A percentile compares a stretch with the other conserved stretches of the same genome.
phyloP scores from a whole-genome alignment of 2,797 vertebrate genomes.

The Potorous gilbertii region DNA sequence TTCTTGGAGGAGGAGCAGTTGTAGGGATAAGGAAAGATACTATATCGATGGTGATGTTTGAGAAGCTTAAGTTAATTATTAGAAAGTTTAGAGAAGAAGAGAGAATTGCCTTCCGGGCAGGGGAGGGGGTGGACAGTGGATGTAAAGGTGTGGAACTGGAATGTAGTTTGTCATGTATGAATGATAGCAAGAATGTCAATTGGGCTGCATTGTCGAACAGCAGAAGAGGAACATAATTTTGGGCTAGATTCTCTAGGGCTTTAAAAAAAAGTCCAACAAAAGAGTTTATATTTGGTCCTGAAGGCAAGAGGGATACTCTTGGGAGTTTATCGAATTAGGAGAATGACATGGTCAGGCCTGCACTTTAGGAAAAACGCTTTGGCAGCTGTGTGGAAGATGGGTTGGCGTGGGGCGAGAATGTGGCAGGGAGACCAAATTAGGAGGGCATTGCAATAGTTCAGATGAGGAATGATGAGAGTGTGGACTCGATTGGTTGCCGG shows the following conservation, averaged over 20 bases:
- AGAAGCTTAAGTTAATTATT: background rate
- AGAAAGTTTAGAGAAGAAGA: background rate
- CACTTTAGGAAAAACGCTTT: background rate
- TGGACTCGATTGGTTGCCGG: background rate
- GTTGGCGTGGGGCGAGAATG: background rate
- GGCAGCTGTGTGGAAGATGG: background rate
- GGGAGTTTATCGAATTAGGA: background rate
- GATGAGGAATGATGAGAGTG: background rate
- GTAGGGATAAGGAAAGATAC: background rate
- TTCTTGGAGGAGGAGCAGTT: background rate
- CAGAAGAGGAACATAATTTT: background rate
- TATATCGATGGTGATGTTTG: background rate
- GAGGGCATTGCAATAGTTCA: background rate
- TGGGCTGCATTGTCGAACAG: background rate
- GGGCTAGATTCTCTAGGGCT: background rate
- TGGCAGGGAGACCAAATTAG: background rate
- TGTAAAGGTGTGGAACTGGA: background rate
- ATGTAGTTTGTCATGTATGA: background rate
- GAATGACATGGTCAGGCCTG: background rate
- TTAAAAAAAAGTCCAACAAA: background rate
- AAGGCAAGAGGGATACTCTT: background rate
- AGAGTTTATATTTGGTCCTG: background rate
- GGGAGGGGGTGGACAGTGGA: background rate
- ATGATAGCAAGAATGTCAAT: background rate
- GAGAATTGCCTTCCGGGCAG: background rate